Evolutionary conservation across 2,888 invertebrate species (phyloP), one percentile per base, ranked within the genome.

Genomic region (Chaetogeoica ovagalla): DNA sequence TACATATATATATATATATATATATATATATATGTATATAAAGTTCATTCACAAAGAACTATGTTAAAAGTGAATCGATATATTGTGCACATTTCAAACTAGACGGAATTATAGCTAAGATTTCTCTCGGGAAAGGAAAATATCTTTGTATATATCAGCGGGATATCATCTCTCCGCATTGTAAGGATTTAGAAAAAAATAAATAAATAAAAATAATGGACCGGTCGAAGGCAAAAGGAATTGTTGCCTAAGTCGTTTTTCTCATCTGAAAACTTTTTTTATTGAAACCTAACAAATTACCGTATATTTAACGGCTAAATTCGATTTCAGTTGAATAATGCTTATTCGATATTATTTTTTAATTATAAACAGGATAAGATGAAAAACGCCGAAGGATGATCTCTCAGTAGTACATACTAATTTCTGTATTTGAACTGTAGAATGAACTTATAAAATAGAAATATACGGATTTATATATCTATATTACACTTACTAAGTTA

Each of bases 171-270:
- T 43, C 7, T 73, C 2, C 19, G 37, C 63, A 17, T 17, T 30
- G 37, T 5, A 52, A 63, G 73, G 63, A 73, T 63, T 73, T 73
- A 52, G 37, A 55, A 52, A 62, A 48, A 62, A 73, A 73, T n/a
- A n/a, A n/a, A n/a, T n/a, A n/a, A 73, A 52, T 52, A 63, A 52
- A 52, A 73, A 52, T 63, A 73, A 73, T 52, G n/a, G 63, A 63
- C 73, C n/a, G 63, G 52, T 52, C 19, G 63, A 63, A 73, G 15
- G 37, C 52, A 30, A 73, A 73, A 73, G 21, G n/a, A 55, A 73
- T 63, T 63, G 52, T 73, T 73, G 48, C 73, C n/a, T 13, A 63
- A 9, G 43, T 9, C 4, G 11, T 43, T 43, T 43, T 43, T 43
- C 11, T 43, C 43, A 11, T 43, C 6, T 43, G 11, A 43, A 43